phyloP scores from a whole-genome alignment of 2,113 vertebrate genomes.

The Coryphaenoides rupestris region DNA sequence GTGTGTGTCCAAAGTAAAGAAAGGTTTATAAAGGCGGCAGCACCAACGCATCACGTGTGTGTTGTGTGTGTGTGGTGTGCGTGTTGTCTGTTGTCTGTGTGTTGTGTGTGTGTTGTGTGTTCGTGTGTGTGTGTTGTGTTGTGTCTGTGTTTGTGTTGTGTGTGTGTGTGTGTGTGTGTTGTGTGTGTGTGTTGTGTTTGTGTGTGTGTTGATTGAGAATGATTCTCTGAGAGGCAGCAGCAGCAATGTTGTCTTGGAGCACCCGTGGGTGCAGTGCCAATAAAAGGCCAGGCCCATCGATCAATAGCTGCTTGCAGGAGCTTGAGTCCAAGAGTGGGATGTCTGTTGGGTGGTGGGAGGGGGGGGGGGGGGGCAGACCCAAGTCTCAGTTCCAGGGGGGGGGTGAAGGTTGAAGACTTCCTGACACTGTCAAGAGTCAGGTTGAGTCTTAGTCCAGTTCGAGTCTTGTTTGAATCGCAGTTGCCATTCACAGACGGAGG shows the following conservation, averaged over 20 bases:
- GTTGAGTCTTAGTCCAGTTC: too few species aligned
- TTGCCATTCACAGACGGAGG: too few species aligned
- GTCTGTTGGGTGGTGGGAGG: too few species aligned
- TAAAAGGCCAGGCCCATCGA: conserved; percentile 54
- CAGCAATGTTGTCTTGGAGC: conserved; percentile 12
- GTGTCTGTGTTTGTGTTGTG: background rate
- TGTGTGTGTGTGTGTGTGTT: background rate
- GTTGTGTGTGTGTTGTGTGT: background rate
- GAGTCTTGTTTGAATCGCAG: too few species aligned
- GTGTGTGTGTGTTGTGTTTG: background rate
- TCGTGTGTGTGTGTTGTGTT: background rate
- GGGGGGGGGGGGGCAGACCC: too few species aligned
- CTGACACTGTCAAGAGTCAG: too few species aligned
- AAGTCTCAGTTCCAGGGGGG: too few species aligned
- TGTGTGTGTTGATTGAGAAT: background rate
- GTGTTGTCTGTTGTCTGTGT: background rate
- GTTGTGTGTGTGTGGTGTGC: background rate
- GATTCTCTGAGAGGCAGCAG: conserved; percentile 1
- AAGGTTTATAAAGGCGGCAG: too few species aligned
- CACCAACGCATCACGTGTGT: too few species aligned
- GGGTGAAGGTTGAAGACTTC: too few species aligned
- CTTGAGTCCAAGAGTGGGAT: conserved; percentile 51
- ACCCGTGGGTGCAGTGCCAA: conserved; percentile 26
- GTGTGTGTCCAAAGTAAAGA: too few species aligned
- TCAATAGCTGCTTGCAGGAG: conserved; percentile 49